These are phyloP conservation scores for Tipula unca DNA, from an alignment of 2,888 invertebrate species.

Conservation along the genomic window DNA sequence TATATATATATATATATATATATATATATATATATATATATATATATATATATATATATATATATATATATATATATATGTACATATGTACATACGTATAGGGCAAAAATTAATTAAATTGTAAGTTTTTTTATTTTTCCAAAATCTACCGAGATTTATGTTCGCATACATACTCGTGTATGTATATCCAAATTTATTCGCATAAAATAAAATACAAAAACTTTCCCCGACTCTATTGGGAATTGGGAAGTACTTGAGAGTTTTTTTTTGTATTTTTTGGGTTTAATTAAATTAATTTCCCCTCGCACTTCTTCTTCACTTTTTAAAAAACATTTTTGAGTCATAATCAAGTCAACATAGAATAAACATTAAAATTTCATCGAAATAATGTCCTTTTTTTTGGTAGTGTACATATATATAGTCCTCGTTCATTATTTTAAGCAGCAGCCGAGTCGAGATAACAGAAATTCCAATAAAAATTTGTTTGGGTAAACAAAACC, in stretches of 20 bases:
- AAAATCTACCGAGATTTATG: background rate
- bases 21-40: too few relatives aligned
- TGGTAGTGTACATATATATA: too few relatives aligned
- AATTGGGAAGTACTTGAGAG: background rate
- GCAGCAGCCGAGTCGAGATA: background rate
- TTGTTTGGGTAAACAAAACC: background rate
- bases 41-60: too few relatives aligned
- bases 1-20: too few relatives aligned
- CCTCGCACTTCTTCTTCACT: background rate
- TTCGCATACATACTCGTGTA: background rate
- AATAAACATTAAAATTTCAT: background rate
- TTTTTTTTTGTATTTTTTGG: background rate
- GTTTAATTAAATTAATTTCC: constrained; percentile 8
- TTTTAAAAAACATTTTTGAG: background rate
- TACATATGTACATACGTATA: background rate
- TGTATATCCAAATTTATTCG: background rate
- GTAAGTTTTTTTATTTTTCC: background rate
- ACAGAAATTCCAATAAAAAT: background rate
- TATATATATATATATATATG: too few relatives aligned
- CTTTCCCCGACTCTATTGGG: background rate
- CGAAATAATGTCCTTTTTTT: background rate
- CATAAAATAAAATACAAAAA: background rate
- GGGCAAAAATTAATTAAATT: background rate
- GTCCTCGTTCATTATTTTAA: background rate
- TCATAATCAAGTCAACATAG: background rate